Conservation (phyloP, 2,113 vertebrate genomes). For the Elgaria multicarinata region DNA sequence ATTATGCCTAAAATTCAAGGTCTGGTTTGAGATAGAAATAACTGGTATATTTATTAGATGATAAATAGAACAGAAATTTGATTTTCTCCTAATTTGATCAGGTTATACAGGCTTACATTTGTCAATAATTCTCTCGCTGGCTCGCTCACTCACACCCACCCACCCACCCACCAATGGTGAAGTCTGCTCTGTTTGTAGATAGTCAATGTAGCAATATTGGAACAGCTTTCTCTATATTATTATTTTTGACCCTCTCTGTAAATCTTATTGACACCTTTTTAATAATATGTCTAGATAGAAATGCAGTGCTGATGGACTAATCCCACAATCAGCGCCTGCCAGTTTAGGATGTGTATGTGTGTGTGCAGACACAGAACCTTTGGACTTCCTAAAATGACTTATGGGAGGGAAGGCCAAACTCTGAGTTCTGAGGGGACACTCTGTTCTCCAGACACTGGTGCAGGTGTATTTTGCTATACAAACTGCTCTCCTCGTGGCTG, state of each 20-base stretch:
- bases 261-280: neutral
- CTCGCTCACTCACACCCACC: too few relatives aligned
- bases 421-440: neutral
- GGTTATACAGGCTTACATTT: too few relatives aligned
- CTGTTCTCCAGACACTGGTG: neutral
- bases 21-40: neutral
- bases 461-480: neutral
- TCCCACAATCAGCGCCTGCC: neutral
- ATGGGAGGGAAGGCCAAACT: neutral
- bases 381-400: neutral
- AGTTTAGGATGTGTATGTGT: neutral
- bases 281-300: conserved; percentile 13
- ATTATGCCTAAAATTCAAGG: conserved; percentile 1
- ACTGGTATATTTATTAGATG: neutral
- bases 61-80: neutral
- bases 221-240: conserved; percentile 24
- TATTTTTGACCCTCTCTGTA: conserved; percentile 34
- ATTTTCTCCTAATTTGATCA: neutral
- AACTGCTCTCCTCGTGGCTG: neutral
- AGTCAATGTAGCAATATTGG: too few relatives aligned
- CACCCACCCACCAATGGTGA: neutral
- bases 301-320: neutral
- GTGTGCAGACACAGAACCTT: neutral
- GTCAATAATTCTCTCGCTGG: too few relatives aligned
- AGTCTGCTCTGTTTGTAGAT: neutral